These are phyloP conservation scores for Mirza zaza DNA, from an alignment of 2,113 vertebrate species.

Conservation along the genomic window DNA sequence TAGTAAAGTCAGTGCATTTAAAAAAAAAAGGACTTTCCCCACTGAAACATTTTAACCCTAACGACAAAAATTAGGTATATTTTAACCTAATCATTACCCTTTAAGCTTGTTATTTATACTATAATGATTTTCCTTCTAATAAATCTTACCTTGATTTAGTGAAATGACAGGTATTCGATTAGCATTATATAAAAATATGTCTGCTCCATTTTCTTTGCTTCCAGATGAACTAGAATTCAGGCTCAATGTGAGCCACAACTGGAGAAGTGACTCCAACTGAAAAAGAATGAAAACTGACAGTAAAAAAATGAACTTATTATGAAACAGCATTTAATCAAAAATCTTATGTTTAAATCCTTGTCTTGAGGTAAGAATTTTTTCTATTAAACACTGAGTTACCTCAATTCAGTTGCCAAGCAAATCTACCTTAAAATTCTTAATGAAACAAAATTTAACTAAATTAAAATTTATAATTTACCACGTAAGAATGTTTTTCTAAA, in stretches of 20 bases:
- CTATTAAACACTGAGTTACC: background rate
- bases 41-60: background rate
- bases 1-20: background rate
- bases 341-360: background rate
- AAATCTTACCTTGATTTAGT: slow-evolving; percentile 94
- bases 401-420: slow-evolving; percentile 1
- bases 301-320: background rate
- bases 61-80: background rate
- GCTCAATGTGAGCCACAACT: slow-evolving; percentile 98
- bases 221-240: slow-evolving; percentile 93
- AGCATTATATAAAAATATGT: slow-evolving; percentile 97
- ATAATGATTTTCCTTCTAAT: background rate
- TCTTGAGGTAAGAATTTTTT: background rate
- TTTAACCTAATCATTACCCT: background rate
- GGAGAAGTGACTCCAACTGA: slow-evolving; percentile 96
- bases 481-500: background rate
- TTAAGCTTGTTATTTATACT: background rate
- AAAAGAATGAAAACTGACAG: slow-evolving; percentile 48
- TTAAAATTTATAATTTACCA: slow-evolving; percentile 21
- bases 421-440: background rate
- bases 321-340: background rate
- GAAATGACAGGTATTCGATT: slow-evolving; percentile 96
- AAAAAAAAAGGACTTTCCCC: background rate
- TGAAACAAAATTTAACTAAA: slow-evolving; percentile 34
- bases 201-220: slow-evolving; percentile 92